Evolutionary conservation across 2,888 invertebrate species (phyloP).

Genomic region (Cybosia mesomella): DNA sequence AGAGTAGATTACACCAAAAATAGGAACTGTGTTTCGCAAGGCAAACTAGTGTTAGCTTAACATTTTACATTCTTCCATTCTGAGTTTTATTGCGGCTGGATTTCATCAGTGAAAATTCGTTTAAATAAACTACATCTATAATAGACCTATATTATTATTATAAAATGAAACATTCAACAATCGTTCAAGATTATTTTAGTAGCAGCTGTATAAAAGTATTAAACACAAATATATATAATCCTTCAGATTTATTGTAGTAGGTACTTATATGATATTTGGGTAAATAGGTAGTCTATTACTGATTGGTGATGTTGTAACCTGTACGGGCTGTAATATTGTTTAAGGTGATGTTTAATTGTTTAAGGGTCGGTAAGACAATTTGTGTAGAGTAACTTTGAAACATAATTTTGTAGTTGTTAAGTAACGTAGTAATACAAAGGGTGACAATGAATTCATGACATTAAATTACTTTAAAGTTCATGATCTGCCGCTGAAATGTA

Average conservation of each 20-base stretch:
- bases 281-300: not conserved
- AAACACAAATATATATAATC: not conserved
- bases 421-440: not conserved
- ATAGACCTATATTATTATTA: not conserved
- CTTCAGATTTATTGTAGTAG: not conserved
- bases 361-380: not conserved
- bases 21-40: too few relatives aligned
- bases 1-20: not conserved
- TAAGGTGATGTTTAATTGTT: not conserved
- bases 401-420: constrained; percentile 5
- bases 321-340: constrained; percentile 6
- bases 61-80: too few relatives aligned
- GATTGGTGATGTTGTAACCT: constrained; percentile 7
- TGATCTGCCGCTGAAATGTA: not conserved
- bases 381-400: constrained; percentile 2
- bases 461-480: not conserved
- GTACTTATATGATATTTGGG: constrained; percentile 7
- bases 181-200: constrained; percentile 17
- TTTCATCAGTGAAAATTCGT: not conserved
- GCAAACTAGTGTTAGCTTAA: too few relatives aligned
- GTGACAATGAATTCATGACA: not conserved
- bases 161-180: constrained; percentile 45
- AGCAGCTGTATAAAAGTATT: not conserved
- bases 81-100: not conserved
- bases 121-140: not conserved